Evolutionary conservation across 2,888 invertebrate genomes (phyloP).

Genomic region (Protodeltote pygarga): DNA sequence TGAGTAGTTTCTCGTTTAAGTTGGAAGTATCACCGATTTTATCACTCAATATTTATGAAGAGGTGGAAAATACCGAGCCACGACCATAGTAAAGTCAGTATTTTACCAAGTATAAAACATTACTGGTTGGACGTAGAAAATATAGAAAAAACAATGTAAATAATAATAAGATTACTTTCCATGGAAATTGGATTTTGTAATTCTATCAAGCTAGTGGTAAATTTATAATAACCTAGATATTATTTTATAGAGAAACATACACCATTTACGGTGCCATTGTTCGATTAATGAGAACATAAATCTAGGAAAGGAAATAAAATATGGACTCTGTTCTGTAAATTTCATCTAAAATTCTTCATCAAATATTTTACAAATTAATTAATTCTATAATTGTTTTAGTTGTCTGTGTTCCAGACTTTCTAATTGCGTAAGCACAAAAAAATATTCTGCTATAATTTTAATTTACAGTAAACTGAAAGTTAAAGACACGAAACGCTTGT

Average conservation of each 20-base stretch:
- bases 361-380: constrained; percentile 6
- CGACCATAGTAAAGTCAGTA: constrained; percentile 23
- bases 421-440: constrained; percentile 62
- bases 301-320: background rate
- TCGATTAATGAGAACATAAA: background rate
- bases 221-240: no score
- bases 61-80: constrained; percentile 25
- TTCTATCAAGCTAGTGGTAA: no score
- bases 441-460: constrained; percentile 39
- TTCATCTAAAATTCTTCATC: background rate
- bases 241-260: no score
- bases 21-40: constrained; percentile 32
- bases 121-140: constrained; percentile 1
- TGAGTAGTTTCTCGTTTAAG: constrained; percentile 18
- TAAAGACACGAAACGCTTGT: constrained; percentile 42
- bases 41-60: constrained; percentile 42
- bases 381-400: constrained; percentile 44
- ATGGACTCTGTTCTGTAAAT: background rate
- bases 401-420: constrained; percentile 48
- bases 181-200: background rate
- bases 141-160: background rate
- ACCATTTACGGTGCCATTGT: background rate
- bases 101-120: constrained; percentile 19
- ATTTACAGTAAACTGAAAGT: constrained; percentile 30
- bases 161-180: no score